Base-by-base conservation (phyloP, 2,888 invertebrate genomes). In the Galerucella pusilla region DNA sequence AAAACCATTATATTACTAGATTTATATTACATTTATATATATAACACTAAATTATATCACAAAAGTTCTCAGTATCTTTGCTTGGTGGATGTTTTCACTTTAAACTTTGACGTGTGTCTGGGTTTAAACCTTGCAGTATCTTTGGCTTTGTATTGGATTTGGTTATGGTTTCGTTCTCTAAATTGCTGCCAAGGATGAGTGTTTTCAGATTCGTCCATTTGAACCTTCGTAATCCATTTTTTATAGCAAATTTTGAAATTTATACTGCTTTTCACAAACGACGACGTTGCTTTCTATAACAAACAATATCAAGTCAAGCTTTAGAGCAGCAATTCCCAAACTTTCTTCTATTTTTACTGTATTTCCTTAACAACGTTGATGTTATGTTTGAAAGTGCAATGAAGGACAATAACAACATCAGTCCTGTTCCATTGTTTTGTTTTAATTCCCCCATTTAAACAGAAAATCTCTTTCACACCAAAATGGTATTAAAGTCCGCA, bases 151-250 rank as follows among this genome's bases (percentile, higher is more conserved):
- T 80, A 82, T 68, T 84, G 83, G 45, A 77, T 77, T 11, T 85
- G 83, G 16, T 85, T 81, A 0, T 83, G 81, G 5, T 71, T 77
- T 10, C 77, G 79, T 81, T 88, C 82, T 67, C 89, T 88, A 80
- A 90, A 94, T 78, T 93, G 93, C 64, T 90, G 87, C 91, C 93
- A 94, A 4, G 93, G 93, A 82, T 92, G 91, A 4, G 84, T 85
- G 69, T 89, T 87, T 78, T 89, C 88, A 68, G 88, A 81, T 75
- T 90, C 87, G 75, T 89, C 88, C 65, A 88, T 81, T 81, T 90
- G 85, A 10, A 90, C 84, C 80, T 90, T 87, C 66, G 87, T 85
- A 61, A 88, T 80, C 89, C 90, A 91, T 1, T 85, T 82, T 67
- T 89, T 88, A 78, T 89, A 88, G 78, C 88, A 87, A 77, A 86